Conservation (phyloP, 2,797 vertebrate genomes). For the Mionectes olivaceus region DNA sequence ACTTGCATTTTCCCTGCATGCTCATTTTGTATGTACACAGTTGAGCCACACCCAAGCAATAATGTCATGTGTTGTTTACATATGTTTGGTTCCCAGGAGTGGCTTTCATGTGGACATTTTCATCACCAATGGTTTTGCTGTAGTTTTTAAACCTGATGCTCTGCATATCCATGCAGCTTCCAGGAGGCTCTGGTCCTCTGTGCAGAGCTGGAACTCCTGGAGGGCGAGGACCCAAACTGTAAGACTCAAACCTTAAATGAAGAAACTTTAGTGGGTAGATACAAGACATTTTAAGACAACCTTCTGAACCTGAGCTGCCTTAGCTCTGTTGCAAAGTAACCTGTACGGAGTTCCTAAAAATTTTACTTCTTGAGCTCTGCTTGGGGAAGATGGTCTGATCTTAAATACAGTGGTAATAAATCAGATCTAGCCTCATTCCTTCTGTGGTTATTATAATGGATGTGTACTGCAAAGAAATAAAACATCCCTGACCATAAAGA, state of each 20-base stretch:
- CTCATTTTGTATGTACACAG: not conserved
- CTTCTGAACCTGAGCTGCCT: not conserved
- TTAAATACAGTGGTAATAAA: not conserved
- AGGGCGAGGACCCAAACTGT: accelerated
- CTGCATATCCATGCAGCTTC: not conserved
- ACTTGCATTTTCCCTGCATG: not conserved
- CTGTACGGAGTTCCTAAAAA: not conserved
- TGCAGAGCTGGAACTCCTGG: not conserved
- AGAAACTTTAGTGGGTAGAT: not conserved
- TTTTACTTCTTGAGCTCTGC: not conserved
- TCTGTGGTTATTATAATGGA: not conserved
- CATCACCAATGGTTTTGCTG: not conserved
- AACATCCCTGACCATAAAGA: not conserved
- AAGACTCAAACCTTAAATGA: not conserved
- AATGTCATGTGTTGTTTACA: not conserved
- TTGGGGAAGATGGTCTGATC: not conserved
- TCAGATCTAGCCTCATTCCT: not conserved
- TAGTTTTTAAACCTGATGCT: not conserved
- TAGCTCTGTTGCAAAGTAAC: not conserved
- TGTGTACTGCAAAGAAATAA: not conserved
- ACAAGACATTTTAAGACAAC: not conserved
- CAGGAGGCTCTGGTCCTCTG: not conserved
- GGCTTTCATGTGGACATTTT: not conserved
- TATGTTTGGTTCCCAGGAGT: not conserved
- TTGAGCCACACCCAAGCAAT: not conserved